Evolutionary conservation across 2,797 vertebrate genomes (phyloP).

Genomic region (Labroides dimidiatus): DNA sequence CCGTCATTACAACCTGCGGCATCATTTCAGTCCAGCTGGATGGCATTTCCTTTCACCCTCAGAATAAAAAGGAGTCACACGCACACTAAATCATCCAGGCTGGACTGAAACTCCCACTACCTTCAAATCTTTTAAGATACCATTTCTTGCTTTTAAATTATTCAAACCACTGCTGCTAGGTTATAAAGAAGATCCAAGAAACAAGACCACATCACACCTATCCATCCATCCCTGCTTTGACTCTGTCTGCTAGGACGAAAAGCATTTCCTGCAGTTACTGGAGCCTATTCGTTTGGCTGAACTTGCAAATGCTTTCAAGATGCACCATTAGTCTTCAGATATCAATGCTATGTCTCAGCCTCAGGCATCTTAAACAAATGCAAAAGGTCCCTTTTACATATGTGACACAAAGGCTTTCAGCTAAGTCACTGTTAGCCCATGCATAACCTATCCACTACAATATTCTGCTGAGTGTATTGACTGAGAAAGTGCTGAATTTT

Average conservation of each 20-base stretch:
- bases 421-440: too few species aligned
- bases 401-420: too few species aligned
- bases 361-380: too few species aligned
- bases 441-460: too few species aligned
- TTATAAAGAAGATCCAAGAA: conserved; percentile 1
- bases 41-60: background rate
- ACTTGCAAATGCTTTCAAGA: background rate
- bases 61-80: background rate
- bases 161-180: background rate
- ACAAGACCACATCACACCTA: background rate
- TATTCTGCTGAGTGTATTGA: too few species aligned
- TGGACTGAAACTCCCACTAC: background rate
- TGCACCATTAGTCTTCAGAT: background rate
- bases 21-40: background rate
- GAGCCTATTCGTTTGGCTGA: background rate
- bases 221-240: background rate
- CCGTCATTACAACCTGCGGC: background rate
- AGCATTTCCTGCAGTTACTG: background rate
- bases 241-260: background rate
- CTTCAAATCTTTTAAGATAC: background rate
- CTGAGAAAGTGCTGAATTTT: too few species aligned
- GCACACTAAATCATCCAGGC: conserved; percentile 1
- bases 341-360: too few species aligned
- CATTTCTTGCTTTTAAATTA: background rate
- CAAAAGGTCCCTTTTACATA: too few species aligned